Base-by-base conservation (phyloP, 1,140 invertebrate genomes). In the Tetragonula clypearis region DNA sequence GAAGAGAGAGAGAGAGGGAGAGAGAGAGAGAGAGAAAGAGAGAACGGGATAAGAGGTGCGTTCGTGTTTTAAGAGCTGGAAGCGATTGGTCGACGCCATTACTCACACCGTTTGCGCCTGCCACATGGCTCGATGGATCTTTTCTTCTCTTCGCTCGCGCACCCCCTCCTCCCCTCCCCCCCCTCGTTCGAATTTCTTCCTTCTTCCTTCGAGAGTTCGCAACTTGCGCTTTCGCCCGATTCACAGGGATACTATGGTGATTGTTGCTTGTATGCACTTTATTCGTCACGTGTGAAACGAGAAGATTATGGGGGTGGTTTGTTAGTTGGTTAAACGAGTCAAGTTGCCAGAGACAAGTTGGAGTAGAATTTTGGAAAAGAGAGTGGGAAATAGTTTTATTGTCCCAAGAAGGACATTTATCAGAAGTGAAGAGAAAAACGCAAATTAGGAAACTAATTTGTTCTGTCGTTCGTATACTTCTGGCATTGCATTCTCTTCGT, bases 21-120 rank as follows among this genome's bases (percentile, higher is more conserved):
- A 83, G 21, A 23, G 21, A 80, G 23, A 71, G 30, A 30, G 30
- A 78, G 82, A 69, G 72, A 86, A 53, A 71, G 1, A n/a, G 30
- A 56, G 56, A 68, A 62, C 30, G 69, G 68, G 65, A 79, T 69
- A 86, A 79, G 82, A 73, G 85, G 84, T 85, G 87, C 82, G 90
- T 92, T 92, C 88, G 85, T 90, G 88, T 91, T 92, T 89, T 80
- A 88, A 88, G 88, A 84, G 89, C 91, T 92, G 87, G 87, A 88
- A 92, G 90, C 92, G 92, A 93, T 92, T 88, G 91, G 84, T 83
- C 92, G 90, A 91, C 90, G 89, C 91, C 92, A 93, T 93, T 93
- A 92, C 92, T 93, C 88, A 91, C 90, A 89, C 88, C 92, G 92
- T 93, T 93, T 91, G 90, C 91, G 92, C 87, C 92, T 93, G 92